Conservation (phyloP, 2,797 vertebrate genomes). For the Sebastes jordani region DNA sequence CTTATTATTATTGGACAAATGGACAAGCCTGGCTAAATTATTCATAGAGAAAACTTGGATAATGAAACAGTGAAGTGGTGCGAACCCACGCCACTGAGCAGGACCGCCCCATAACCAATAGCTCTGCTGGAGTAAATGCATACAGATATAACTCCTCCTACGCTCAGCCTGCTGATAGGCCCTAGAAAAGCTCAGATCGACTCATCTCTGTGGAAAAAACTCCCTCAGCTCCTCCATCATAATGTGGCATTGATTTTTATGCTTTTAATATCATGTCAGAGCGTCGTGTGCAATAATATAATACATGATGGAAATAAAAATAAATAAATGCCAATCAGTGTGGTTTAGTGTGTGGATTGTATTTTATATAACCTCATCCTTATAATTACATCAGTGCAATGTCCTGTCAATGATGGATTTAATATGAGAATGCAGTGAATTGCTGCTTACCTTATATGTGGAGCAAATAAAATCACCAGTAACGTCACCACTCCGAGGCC, state of each 20-base stretch:
- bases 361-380: background rate
- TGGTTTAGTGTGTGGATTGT: background rate
- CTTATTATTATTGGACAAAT: slow-evolving; percentile 5
- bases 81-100: slow-evolving; percentile 62
- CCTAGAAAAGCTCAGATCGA: slow-evolving; percentile 29
- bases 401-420: slow-evolving; percentile 21
- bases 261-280: background rate
- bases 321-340: background rate
- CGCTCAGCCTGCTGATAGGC: slow-evolving; percentile 66
- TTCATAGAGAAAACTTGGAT: slow-evolving; percentile 50
- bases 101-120: slow-evolving; percentile 65
- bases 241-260: slow-evolving; percentile 46
- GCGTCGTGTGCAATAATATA: background rate
- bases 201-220: slow-evolving; percentile 29
- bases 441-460: slow-evolving; percentile 80
- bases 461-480: slow-evolving; percentile 73
- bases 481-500: slow-evolving; percentile 70
- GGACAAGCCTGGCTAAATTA: slow-evolving; percentile 40
- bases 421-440: fast-evolving
- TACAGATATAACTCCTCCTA: slow-evolving; percentile 66
- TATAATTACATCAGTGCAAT: slow-evolving; percentile 24
- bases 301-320: fast-evolving
- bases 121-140: slow-evolving; percentile 6
- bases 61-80: slow-evolving; percentile 22
- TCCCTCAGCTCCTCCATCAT: slow-evolving; percentile 52